phyloP scores from a whole-genome alignment of 2,888 invertebrate genomes.

The Prosopocoilus inquinatus region DNA sequence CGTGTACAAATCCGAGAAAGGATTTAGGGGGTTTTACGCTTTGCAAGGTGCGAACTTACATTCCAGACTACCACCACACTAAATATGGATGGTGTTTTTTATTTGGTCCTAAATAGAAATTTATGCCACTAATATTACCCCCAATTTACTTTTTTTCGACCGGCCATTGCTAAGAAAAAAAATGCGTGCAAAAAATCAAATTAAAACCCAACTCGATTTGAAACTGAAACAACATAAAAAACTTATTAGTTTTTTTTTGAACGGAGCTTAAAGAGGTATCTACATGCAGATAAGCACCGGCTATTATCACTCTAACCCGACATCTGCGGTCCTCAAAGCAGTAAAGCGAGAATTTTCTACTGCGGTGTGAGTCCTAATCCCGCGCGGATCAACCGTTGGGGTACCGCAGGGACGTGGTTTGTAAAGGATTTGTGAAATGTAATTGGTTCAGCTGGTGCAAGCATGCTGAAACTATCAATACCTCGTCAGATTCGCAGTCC shows the following conservation, averaged over 20 bases:
- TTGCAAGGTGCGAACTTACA: constrained; percentile 44
- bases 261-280: constrained; percentile 22
- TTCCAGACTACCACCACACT: constrained; percentile 21
- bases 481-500: constrained; percentile 54
- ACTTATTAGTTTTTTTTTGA: constrained; percentile 17
- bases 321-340: constrained; percentile 25
- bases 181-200: neutral
- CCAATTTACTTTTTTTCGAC: neutral
- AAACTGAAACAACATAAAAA: constrained; percentile 2
- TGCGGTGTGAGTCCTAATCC: constrained; percentile 23
- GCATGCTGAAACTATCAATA: constrained; percentile 63
- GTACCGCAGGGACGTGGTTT: constrained; percentile 38
- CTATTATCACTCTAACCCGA: constrained; percentile 21
- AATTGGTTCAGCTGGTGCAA: constrained; percentile 65
- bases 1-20: constrained; percentile 52
- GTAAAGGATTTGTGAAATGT: constrained; percentile 54
- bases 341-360: constrained; percentile 1
- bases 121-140: constrained; percentile 16
- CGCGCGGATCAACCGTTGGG: constrained; percentile 38
- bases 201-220: neutral
- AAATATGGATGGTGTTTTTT: constrained; percentile 11
- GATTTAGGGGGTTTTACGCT: constrained; percentile 47
- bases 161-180: too few relatives aligned
- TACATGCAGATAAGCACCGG: constrained; percentile 30
- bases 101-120: constrained; percentile 14